Evolutionary conservation across 2,797 vertebrate species (phyloP), one percentile per base, ranked within the genome.

Genomic region (Hippocampus kuda): DNA sequence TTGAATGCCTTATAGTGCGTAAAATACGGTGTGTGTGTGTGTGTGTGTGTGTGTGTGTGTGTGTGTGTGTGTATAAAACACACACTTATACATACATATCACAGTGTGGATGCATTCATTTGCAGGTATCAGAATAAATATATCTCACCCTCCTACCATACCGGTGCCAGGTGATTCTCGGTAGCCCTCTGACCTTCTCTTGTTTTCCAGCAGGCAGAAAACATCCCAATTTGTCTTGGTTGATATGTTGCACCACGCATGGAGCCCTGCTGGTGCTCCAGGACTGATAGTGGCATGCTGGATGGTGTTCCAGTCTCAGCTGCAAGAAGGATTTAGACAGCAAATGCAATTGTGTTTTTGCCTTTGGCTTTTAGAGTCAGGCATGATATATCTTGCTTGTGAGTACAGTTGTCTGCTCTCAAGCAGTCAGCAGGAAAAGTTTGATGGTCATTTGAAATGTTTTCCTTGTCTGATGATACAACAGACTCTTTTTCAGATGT

Each of bases 61-160:
- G 27, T 27, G 27, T 27, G 27, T 27, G 27, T 27, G 27, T 27
- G 27, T 27, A 34, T 6, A 34, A 34, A 3, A 34, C 30, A 34
- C 30, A 34, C 34, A 34, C 34, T 6, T 34, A 34, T 34, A 34
- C 5, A 34, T 34, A 3, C 1, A 26, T 44, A 26, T 60, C 27
- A 76, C 75, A 72, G 78, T 70, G 65, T 34, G 34, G 34, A 38
- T 38, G 34, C 34, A 38, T 38, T 38, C 7, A 38, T 38, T 69
- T 20, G 54, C 80, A 75, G 54, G 78, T 70, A 81, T 82, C 70
- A 77, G 77, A 75, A 87, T 81, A 68, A 70, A 85, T 81, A 71
- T 73, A 51, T 70, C 68, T 62, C 72, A 69, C 57, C 44, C 72
- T 15, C 72, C 62, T 51, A 66, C 53, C 77, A 66, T 59, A 61